Conservation (phyloP, 2,113 vertebrate genomes). For the Heterochromis multidens region DNA sequence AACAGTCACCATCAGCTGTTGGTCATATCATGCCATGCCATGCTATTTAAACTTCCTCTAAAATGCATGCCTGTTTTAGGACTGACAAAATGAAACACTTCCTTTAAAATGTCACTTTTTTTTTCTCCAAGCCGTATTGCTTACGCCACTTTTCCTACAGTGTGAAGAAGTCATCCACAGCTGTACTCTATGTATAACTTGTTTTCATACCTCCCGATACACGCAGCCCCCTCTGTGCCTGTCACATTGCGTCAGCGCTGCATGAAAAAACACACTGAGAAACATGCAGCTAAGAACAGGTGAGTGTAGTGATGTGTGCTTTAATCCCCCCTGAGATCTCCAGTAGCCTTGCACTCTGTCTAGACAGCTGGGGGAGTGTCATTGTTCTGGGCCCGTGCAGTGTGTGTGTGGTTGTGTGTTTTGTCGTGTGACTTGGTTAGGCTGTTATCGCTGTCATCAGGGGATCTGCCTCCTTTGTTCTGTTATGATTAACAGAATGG, state of each 20-base stretch:
- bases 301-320: conserved; percentile 43
- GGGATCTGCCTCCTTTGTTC: conserved; percentile 54
- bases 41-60: background rate
- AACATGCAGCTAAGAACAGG: conserved; percentile 53
- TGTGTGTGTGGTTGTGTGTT: background rate
- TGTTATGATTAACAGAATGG: conserved; percentile 47
- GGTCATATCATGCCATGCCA: background rate
- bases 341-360: conserved; percentile 42
- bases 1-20: background rate
- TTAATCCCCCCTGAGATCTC: conserved; percentile 47
- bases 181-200: conserved; percentile 21
- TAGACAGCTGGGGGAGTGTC: conserved; percentile 59
- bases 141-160: background rate
- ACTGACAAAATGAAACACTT: background rate
- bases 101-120: background rate
- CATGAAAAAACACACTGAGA: conserved; percentile 31
- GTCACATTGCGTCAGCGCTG: conserved; percentile 40
- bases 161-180: background rate
- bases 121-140: background rate
- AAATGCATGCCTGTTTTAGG: background rate
- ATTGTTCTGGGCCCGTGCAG: conserved; percentile 34
- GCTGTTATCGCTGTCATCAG: conserved; percentile 53
- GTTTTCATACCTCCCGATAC: conserved; percentile 5
- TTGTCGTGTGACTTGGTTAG: conserved; percentile 34
- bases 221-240: conserved; percentile 8